Percentiles rank a stretch among this genome's conserved stretches.
phyloP scores from a whole-genome alignment of 1,140 invertebrate species.

The Drosophila ambigua region DNA sequence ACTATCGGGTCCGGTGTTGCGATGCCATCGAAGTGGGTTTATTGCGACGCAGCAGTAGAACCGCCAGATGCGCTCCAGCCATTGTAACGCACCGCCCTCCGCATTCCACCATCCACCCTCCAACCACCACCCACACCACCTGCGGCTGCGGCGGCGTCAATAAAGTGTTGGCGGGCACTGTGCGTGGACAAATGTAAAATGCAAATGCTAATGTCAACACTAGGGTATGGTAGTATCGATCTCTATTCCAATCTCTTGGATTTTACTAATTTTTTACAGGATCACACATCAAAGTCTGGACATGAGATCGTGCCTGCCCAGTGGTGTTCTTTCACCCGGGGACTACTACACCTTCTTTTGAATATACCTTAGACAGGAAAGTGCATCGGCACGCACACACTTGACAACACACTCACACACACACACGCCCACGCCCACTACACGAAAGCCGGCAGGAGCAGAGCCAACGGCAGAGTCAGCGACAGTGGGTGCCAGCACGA shows the following conservation, averaged over 20 bases:
- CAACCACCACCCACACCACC: conserved; percentile 34
- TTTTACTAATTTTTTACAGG: no score
- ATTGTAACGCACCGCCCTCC: conserved; percentile 49
- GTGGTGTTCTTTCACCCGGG: no score
- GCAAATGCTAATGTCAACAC: no score
- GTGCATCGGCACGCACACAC: conserved; percentile 26
- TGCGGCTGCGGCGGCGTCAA: conserved; percentile 26
- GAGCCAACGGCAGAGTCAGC: conserved; percentile 1
- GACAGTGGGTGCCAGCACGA: background rate
- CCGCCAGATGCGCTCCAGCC: conserved; percentile 43
- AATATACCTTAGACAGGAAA: conserved; percentile 40
- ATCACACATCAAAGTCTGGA: no score
- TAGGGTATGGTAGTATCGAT: no score
- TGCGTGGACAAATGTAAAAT: conserved; percentile 54
- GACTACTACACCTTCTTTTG: no score
- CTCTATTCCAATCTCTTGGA: no score
- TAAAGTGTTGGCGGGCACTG: conserved; percentile 7
- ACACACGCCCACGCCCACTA: background rate
- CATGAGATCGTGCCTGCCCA: no score
- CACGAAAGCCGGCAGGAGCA: conserved; percentile 9
- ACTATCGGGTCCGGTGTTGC: conserved; percentile 20
- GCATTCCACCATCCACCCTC: background rate
- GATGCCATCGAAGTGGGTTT: conserved; percentile 60
- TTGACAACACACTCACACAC: background rate
- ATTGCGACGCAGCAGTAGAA: conserved; percentile 56